These are phyloP conservation scores for Pardalotus punctatus DNA, from an alignment of 2,113 vertebrate species.

Conservation along the genomic window DNA sequence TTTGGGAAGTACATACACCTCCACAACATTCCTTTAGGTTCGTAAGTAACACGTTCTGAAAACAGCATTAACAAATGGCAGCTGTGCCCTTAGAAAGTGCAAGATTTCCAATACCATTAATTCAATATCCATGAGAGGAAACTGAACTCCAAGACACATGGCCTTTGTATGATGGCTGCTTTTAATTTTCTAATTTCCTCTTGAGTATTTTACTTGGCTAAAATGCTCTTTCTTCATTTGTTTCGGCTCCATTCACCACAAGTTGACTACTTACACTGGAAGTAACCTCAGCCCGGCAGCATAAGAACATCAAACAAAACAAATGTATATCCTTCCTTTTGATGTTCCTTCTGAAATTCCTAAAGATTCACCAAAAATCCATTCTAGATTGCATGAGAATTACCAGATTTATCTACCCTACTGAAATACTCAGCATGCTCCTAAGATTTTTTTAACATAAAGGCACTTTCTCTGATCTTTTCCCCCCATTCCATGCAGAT, in stretches of 20 bases:
- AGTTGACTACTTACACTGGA: not conserved
- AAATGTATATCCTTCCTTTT: not conserved
- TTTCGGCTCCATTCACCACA: not conserved
- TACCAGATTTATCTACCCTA: not conserved
- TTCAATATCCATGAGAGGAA: not conserved
- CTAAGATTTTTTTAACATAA: not conserved
- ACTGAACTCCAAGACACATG: not conserved
- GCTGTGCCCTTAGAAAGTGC: not conserved
- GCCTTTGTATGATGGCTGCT: not conserved
- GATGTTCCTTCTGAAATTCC: not conserved
- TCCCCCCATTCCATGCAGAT: not conserved
- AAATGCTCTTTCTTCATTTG: not conserved
- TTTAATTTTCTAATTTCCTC: not conserved
- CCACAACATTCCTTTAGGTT: not conserved
- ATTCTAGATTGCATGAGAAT: not conserved
- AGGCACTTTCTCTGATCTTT: not conserved
- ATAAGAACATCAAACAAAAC: not conserved
- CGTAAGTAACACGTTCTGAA: not conserved
- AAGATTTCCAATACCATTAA: not conserved
- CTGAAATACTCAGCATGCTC: not conserved
- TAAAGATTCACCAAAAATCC: not conserved
- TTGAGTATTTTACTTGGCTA: not conserved
- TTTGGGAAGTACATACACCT: not conserved
- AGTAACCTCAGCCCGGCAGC: not conserved
- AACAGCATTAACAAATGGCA: not conserved